These are phyloP conservation scores for Eira barbara DNA, from an alignment of 2,113 vertebrate genomes.

Conservation along the genomic window DNA sequence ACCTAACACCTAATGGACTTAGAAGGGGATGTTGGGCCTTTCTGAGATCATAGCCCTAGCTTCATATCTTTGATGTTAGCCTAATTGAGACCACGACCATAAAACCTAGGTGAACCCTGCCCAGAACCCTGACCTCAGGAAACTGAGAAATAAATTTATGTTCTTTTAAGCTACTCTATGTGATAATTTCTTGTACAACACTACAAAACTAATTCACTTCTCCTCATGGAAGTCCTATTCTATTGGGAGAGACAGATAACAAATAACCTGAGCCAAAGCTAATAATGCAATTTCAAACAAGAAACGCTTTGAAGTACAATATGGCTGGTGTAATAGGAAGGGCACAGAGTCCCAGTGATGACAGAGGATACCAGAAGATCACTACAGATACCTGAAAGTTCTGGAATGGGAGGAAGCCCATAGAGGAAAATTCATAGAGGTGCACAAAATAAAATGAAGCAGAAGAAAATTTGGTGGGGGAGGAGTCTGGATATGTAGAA, in stretches of 20 bases:
- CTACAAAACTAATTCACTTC: not conserved
- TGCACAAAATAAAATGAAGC: not conserved
- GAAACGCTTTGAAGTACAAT: not conserved
- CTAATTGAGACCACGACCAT: not conserved
- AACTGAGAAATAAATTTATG: not conserved
- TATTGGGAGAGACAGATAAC: not conserved
- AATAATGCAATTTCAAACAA: not conserved
- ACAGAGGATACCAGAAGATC: not conserved
- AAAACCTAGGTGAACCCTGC: not conserved
- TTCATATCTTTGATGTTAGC: not conserved
- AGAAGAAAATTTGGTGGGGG: not conserved
- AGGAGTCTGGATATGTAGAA: not conserved
- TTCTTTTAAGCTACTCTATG: not conserved
- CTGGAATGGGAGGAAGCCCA: not conserved
- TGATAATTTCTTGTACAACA: not conserved
- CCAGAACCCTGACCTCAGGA: not conserved
- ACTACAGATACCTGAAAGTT: not conserved
- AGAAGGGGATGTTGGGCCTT: not conserved
- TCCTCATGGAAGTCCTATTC: not conserved
- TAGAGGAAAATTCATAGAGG: not conserved
- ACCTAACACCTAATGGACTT: not conserved
- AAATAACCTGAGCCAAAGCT: not conserved
- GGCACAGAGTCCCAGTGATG: no score
- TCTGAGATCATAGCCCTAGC: not conserved
- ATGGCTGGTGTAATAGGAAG: not conserved